Evolutionary conservation across 2,888 invertebrate species (phyloP), one percentile per base, ranked within the genome.

Genomic region (Xestoiulus laeticollis): DNA sequence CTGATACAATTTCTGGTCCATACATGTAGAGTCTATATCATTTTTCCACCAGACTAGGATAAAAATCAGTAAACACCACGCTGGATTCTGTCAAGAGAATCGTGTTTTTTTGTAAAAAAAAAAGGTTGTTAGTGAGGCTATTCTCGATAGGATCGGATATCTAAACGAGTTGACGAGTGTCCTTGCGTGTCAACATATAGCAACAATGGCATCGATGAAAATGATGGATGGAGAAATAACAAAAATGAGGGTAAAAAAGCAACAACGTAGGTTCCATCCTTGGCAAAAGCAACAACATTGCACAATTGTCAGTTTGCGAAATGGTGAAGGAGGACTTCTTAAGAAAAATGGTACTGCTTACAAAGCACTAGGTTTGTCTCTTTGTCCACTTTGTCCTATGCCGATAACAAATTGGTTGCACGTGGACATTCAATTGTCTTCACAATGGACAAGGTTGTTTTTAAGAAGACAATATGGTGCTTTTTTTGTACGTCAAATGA

Each of bases 191-290:
- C 78, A 26, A 32, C 78, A 12, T 32, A 78, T 78, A 8, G 78
- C 30, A 26, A 78, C 26, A 78, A 78, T 78, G 30, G 2, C 78
- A 78, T 78, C 78, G 78, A 78, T 16, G 78, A 14, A 32, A 32
- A 78, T 26, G 78, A 78, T 78, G 26, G 30, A 78, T 78, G 78
- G 78, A 78, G 78, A 78, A 78, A 78, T 32, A 78, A 78, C 78
- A 32, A 78, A 78, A 78, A 78, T 78, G 78, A 38, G 48, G 30
- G 30, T 30, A 14, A 1, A 59, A 59, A n/a, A 59, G 12, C 4
- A 78, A 78, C 22, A 48, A 48, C 48, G 30, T 78, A 14, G 26
- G 78, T 14, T 78, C 78, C 78, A 78, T 78, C 30, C 30, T 30
- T 10, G 30, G 12, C 10, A 12, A 12, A 26, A 12, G 26, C 22